Evolutionary conservation across 2,888 invertebrate genomes (phyloP), one percentile per base, ranked within the genome.

Genomic region (Celastrina argiolus): DNA sequence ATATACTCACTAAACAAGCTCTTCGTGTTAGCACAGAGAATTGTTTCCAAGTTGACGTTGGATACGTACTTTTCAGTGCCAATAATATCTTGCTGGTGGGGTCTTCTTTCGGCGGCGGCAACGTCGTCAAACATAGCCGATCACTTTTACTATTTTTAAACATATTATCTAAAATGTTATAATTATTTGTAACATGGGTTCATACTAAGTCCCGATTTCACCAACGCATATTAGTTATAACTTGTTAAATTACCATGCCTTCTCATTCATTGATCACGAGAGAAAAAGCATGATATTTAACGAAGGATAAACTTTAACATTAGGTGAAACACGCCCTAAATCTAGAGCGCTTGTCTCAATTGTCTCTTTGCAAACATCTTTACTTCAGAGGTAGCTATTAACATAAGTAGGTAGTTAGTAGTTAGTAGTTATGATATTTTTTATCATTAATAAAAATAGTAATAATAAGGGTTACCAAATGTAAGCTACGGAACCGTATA

Each of bases 11-110:
- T 84, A 88, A 75, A 64, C 89, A 75, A 67, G 88, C 81, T 83
- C 91, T 83, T 70, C 77, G 74, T 14, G 88, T 86, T 56, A 91
- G 74, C 26, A 84, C 86, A 1, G 80, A 74, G 68, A 90, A 90
- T 70, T 91, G 91, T 72, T 84, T 87, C 86, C 87, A 86, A 10
- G 80, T 74, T 0, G 90, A 82, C 0, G 91, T 90, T 1, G 87
- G 78, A 69, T 91, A 91, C 63, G 90, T 87, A 70, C 85, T 85
- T 72, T 90, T 89, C 36, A 90, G 71, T 63, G 85, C 83, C 75
- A 88, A 72, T 65, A 91, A 71, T 68, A 89, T 85, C 80, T 87
- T 89, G 72, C 79, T 88, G 2, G 87, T 86, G 0, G 84, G 83
- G 68, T 88, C 81, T 72, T 88, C 85, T 69, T 84, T 87, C 0